Base-by-base conservation (phyloP, 2,888 invertebrate species). In the Pherbina coryleti region DNA sequence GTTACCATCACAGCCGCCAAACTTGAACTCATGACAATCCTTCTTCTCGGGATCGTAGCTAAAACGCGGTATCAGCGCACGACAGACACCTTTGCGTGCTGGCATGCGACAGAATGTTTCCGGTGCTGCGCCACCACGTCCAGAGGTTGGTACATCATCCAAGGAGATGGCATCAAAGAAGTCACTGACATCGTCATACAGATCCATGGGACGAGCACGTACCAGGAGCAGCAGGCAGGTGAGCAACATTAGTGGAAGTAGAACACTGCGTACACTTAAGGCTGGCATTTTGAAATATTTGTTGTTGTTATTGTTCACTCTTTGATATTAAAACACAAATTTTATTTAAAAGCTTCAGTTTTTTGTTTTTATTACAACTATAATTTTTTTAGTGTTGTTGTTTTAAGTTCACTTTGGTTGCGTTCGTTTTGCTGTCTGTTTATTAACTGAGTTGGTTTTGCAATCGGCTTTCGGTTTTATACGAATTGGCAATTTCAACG, bases 1-100 rank as follows among this genome's bases (percentile, higher is more conserved):
- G 82, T 92, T 92, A 79, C 92, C 92, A 83, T 90, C 91, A 82
- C 92, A 92, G 75, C 92, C 92, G 4, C 92, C 92, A 80, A 91
- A 92, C 80, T 90, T 91, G 84, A 92, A 92, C 82, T 91, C 90
- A 7, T 88, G 83, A 78, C 92, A 92, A 75, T 90, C 88, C 78
- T 89, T 90, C 57, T 87, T 86, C 70, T 85, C 84, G 1, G 90
- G 88, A 85, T 92, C 91, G 84, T 92, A 92, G 76, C 90, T 89
- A 88, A 88, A 90, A 73, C 90, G 86, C 0, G 89, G 89, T 66
- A 90, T 89, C 3, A 90, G 78, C 0, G 90, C 90, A 0, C 90
- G 87, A 55, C 90, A 90, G n/a, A 90, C 88, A 9, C 90, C 90
- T 73, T 89, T 89, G 37, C 89, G 85, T 0, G 87, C 87, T 2